Percentiles rank a stretch among this genome's conserved stretches.
Conservation (phyloP, 2,113 vertebrate species). For the Ivindomyrus marchei region DNA sequence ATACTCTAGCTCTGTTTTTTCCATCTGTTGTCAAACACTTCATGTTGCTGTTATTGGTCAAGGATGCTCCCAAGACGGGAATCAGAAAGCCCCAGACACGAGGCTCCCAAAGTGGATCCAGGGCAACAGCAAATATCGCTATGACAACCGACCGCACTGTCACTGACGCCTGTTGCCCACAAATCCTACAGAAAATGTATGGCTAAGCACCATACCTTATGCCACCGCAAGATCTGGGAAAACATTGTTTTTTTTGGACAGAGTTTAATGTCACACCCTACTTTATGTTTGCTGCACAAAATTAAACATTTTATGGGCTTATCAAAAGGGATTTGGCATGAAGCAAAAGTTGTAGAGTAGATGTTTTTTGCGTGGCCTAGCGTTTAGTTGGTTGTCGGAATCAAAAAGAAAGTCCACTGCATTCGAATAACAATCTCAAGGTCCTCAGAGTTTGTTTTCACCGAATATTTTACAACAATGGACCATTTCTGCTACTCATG, state of each 20-base stretch:
- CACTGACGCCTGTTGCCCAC: background rate
- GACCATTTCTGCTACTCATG: background rate
- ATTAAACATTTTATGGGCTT: constrained; percentile 2
- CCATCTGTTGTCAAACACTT: background rate
- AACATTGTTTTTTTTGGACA: background rate
- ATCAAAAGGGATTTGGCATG: background rate
- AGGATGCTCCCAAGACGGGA: background rate
- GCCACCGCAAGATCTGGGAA: constrained; percentile 1
- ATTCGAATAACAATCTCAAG: background rate
- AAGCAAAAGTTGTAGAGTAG: background rate
- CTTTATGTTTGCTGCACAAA: background rate
- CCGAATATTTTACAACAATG: constrained; percentile 23
- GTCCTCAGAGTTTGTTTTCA: constrained; percentile 23
- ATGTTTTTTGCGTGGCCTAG: constrained; percentile 25
- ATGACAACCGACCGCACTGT: background rate
- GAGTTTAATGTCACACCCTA: constrained; percentile 1
- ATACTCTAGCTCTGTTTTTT: background rate
- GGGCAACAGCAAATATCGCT: background rate
- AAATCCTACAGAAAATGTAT: no score
- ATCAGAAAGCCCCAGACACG: background rate
- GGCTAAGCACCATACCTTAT: background rate
- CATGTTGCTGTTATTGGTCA: background rate
- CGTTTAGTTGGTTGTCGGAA: background rate
- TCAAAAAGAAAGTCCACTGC: background rate
- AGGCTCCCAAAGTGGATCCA: background rate